Evolutionary conservation across 2,113 vertebrate genomes (phyloP), one percentile per base, ranked within the genome.

Genomic region (Himantopus leucocephalus): DNA sequence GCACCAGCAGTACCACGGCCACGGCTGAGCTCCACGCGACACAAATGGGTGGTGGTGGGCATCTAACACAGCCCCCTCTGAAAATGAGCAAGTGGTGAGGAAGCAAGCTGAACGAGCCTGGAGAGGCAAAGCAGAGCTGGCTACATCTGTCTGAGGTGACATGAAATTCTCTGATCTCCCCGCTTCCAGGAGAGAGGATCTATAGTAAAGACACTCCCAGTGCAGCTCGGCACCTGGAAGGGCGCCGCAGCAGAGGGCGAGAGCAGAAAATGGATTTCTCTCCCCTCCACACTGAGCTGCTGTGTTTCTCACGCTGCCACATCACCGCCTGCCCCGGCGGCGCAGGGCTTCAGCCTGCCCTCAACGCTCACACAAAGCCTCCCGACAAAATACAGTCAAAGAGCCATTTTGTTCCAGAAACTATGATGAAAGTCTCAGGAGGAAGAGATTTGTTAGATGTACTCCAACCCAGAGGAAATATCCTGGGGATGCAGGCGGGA

Each of bases 31-130:
- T 15, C 41, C 14, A 12, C 1, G 1, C 1, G 2, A 8, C 37
- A 7, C 0, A 1, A 8, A 1, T 0, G 11, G 2, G 1, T 1
- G 16, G 2, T 0, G 6, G 21, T 2, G 70, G 60, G 29, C 15
- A 21, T 6, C 24, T 22, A 18, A 10, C 5, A 1, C 1, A 23
- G 35, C 27, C 37, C 43, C 59, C 39, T 21, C 64, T 6, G n/a
- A 47, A 30, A 23, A 50, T 0, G 8, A 34, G 45, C 26, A 6
- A 13, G 53, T 1, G 12, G 53, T 1, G 20, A 23, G 23, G 47
- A 34, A 50, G 24, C 55, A 53, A 47, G 68, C 30, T 10, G 23
- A 55, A 55, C 4, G 19, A 24, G 26, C 3, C 72, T 3, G 5
- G 47, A 32, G 27, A 39, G 34, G 35, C 48, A 35, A 67, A 76